Base-by-base conservation (phyloP, 1,140 invertebrate species). In the Formica selysi region DNA sequence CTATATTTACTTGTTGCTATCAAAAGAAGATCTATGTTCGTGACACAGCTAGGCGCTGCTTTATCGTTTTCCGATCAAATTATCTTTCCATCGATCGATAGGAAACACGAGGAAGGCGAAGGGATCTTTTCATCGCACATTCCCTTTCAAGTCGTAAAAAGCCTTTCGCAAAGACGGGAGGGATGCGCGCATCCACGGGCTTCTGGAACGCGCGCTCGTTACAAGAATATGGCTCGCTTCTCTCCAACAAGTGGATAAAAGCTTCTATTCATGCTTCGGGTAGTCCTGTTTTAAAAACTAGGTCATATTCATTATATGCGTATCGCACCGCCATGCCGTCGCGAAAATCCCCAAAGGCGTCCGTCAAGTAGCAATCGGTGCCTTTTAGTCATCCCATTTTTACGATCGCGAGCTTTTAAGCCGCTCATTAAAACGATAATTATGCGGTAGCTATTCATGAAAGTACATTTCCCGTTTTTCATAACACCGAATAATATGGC, bases 221-320 rank as follows among this genome's bases (percentile, higher is more conserved):
- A 91, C 86, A 84, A 88, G 89, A 86, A 90, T 88, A 84, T 81
- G 80, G 85, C 81, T 87, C 76, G 73, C 80, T 87, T 91, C 76
- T 62, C 61, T 38, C 38, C 81, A 86, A 88, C 87, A 89, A 93
- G 90, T 92, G 89, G 90, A 91, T 92, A 88, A 94, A 94, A 93
- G 91, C 84, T 84, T 65, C 85, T 87, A 92, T 90, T 93, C 87
- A 91, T 76, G 54, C 67, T 64, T 54, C 67, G 71, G 68, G 64
- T 79, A 81, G 67, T 81, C 88, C 76, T 90, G 65, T 89, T 89
- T 92, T 86, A 92, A 92, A 92, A 94, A 93, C 89, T 94, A 32
- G 94, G 92, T 94, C 93, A 93, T 92, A 91, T 93, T 93, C 92
- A 94, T 94, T 93, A 93, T 90, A 90, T 57, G 57, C 80, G 38